Evolutionary conservation across 2,113 vertebrate genomes (phyloP), one percentile per base, ranked within the genome.

Genomic region (Daubentonia madagascariensis): DNA sequence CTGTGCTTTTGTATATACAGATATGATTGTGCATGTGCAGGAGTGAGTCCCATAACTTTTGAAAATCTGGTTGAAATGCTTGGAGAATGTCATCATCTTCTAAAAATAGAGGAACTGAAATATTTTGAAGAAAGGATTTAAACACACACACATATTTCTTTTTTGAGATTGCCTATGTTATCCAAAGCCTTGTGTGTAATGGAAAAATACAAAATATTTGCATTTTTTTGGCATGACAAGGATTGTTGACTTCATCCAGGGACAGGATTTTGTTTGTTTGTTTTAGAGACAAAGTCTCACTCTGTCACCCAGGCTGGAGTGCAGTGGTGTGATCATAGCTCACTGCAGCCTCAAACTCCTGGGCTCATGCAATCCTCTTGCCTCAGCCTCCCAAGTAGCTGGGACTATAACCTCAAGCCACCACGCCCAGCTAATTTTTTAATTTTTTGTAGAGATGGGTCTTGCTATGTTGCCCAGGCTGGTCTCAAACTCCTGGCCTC

Each of bases 81-180:
- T 81, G 16, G 84, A 94, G 75, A 96, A 95, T 20, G n/a, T 25
- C 75, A 68, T 85, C 78, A 83, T 85, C 59, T 79, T 94, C 97
- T 95, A 91, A 98, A 98, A 97, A 95, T 84, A 97, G 73, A 92
- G 23, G 23, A 96, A 72, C 43, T 61, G 43, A 85, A 97, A 94
- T 40, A 92, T 81, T 97, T 78, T 37, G 57, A 83, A 85, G 91
- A 70, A 91, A 86, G 20, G 28, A 54, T 75, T 91, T 91, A 79
- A 87, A 92, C 70, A 43, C 40, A 93, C 5, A 76, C 30, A 80
- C 43, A 40, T 25, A 68, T 91, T 91, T 85, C 76, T 85, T 84
- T 90, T 91, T 80, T 54, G 67, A 92, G 75, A 81, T 37, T 88
- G 35, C 2, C 28, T 40, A 40, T 87, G 35, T 84, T 92, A 52